A percentile compares a stretch with the other conserved stretches of the same genome.
These are phyloP conservation scores for Dastarcus helophoroides DNA, from an alignment of 2,888 invertebrate genomes.

Conservation along the genomic window DNA sequence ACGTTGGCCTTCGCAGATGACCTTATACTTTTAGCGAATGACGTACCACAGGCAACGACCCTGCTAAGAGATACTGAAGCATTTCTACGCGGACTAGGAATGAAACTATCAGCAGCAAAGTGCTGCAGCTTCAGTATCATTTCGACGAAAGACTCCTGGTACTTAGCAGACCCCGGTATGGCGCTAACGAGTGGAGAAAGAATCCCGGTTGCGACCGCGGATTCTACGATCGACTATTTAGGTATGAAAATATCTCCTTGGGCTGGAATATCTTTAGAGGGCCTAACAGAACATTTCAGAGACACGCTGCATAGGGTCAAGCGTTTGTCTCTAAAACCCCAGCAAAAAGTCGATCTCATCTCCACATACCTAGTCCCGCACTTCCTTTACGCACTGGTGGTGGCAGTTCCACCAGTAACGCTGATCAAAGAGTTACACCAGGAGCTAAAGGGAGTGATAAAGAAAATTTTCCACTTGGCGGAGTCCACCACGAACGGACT, in stretches of 20 bases:
- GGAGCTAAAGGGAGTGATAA: constrained; percentile 20
- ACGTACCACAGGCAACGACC: constrained; percentile 23
- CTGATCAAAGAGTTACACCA: constrained; percentile 18
- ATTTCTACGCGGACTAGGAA: constrained; percentile 21
- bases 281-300: too few species aligned
- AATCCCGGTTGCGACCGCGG: constrained; percentile 15
- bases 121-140: constrained; percentile 16
- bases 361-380: constrained; percentile 30
- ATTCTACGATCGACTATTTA: constrained; percentile 24
- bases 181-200: constrained; percentile 15
- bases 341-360: constrained; percentile 29
- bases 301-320: too few species aligned
- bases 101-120: constrained; percentile 13
- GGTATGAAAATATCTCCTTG: constrained; percentile 23
- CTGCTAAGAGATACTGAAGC: constrained; percentile 18
- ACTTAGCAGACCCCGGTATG: constrained; percentile 18
- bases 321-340: too few species aligned
- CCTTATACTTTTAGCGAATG: constrained; percentile 24
- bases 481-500: constrained; percentile 18
- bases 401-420: constrained; percentile 19
- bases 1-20: constrained; percentile 33
- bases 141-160: constrained; percentile 21
- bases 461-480: constrained; percentile 22
- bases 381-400: constrained; percentile 27
- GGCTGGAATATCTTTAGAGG: constrained; percentile 18